These are phyloP conservation scores for Andrena haemorrhoa DNA, from an alignment of 2,888 invertebrate species.

Conservation along the genomic window DNA sequence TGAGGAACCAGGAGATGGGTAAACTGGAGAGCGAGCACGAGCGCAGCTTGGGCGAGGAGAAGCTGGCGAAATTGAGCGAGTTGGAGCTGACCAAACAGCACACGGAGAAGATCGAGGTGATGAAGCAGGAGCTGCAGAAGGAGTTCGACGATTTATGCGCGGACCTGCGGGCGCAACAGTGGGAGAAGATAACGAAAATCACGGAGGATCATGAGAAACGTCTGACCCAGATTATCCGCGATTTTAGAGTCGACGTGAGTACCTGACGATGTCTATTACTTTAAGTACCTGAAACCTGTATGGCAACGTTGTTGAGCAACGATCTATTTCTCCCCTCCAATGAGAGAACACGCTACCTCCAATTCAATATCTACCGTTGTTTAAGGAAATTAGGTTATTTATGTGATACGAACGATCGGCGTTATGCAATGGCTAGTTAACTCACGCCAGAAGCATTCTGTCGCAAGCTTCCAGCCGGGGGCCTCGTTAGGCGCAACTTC, in stretches of 20 bases:
- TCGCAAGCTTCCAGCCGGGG: slow-evolving; percentile 13
- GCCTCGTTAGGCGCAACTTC: slow-evolving; percentile 21
- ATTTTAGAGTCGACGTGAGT: slow-evolving; percentile 88
- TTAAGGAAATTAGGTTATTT: slow-evolving; percentile 36
- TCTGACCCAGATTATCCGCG: slow-evolving; percentile 82
- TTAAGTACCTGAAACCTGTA: background rate
- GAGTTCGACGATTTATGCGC: slow-evolving; percentile 81
- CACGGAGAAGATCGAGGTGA: slow-evolving; percentile 87
- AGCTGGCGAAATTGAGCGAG: slow-evolving; percentile 76
- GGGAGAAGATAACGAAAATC: slow-evolving; percentile 81
- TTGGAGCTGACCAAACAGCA: slow-evolving; percentile 84
- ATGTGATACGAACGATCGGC: slow-evolving; percentile 5
- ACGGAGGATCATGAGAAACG: slow-evolving; percentile 83
- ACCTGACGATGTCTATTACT: slow-evolving; percentile 52
- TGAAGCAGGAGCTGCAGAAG: slow-evolving; percentile 86
- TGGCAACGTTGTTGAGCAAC: background rate
- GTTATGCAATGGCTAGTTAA: slow-evolving; percentile 39
- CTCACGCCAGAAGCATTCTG: slow-evolving; percentile 24
- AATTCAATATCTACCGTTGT: background rate
- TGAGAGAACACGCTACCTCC: background rate
- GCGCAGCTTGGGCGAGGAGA: slow-evolving; percentile 82
- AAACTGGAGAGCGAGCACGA: slow-evolving; percentile 86
- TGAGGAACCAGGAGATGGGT: slow-evolving; percentile 86
- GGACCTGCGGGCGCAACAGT: slow-evolving; percentile 78
- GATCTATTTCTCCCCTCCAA: background rate